Base-by-base conservation (phyloP, 2,888 invertebrate species). In the Gortyna flavago region DNA sequence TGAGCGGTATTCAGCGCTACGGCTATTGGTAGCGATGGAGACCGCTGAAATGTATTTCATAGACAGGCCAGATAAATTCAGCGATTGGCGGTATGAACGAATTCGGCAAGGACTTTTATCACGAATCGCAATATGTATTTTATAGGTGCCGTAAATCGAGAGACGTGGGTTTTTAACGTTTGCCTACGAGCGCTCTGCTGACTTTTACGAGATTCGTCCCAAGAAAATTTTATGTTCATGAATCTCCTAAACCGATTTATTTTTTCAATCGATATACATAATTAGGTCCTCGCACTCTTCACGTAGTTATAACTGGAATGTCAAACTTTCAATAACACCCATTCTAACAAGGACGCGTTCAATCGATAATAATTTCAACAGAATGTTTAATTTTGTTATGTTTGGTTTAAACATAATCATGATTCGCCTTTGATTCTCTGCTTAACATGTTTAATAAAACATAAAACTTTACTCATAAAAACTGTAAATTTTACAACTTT, bases 121-220 rank as follows among this genome's bases (percentile, higher is more conserved):
- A 93, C 92, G 93, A 93, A 95, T 96, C 93, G 95, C 96, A 95
- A 96, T 96, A 96, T 96, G 95, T 96, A 96, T 96, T 96, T 96
- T 96, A 96, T 96, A 94, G 95, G 91, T 89, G 93, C 92, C 94
- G 94, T 96, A 96, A 96, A 96, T 96, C 95, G 94, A 92, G 90
- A 92, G 93, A 93, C 95, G 95, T 92, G 95, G 95, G 94, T 95
- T 96, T 95, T 95, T 95, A 95, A 95, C 95, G 95, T 95, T 95
- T 94, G 94, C 94, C 94, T 93, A 93, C 94, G 93, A 95, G 92
- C 92, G 92, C 92, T 94, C 90, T 91, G 91, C 91, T 93, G 93
- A 93, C 92, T 95, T 96, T 96, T 96, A 96, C 93, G 95, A 94
- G 94, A 94, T 94, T 93, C 92, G 92, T 93, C 93, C 93, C 92